Conservation (phyloP, 37 sponge, comb jelly and placozoan species). For the Amphimedon queenslandica region DNA sequence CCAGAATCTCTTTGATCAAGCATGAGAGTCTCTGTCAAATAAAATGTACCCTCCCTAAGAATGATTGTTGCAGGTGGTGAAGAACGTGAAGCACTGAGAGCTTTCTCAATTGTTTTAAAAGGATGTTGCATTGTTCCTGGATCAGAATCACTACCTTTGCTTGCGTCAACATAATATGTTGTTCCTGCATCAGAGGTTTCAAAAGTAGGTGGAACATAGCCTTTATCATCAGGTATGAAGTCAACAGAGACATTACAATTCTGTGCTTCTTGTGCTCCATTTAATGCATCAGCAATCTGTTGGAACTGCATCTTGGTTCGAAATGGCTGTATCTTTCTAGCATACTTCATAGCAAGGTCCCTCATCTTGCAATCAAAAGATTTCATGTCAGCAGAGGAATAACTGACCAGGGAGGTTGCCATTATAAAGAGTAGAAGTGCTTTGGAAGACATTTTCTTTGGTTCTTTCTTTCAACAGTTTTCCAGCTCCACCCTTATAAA, state of each 20-base stretch:
- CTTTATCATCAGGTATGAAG: neutral
- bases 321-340: conserved; percentile 22
- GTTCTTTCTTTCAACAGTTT: too few relatives aligned
- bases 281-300: conserved; percentile 28
- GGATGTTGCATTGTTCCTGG: conserved; percentile 36
- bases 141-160: conserved; percentile 52
- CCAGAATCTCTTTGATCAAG: conserved; percentile 22
- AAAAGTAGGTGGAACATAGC: neutral
- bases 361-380: conserved; percentile 46
- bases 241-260: conserved; percentile 20
- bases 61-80: conserved; percentile 19
- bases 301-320: conserved; percentile 30
- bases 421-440: too few relatives aligned
- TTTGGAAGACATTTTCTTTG: too few relatives aligned
- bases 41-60: conserved; percentile 53
- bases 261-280: conserved; percentile 46
- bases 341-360: conserved; percentile 15
- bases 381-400: conserved; percentile 24
- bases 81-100: conserved; percentile 5
- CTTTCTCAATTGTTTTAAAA: conserved; percentile 33
- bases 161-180: conserved; percentile 38
- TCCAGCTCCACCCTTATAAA: too few relatives aligned
- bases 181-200: neutral
- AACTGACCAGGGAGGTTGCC: too few relatives aligned
- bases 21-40: conserved; percentile 41